Evolutionary conservation across 2,797 vertebrate genomes (phyloP), one percentile per base, ranked within the genome.

Genomic region (Euphonia xanthogaster): DNA sequence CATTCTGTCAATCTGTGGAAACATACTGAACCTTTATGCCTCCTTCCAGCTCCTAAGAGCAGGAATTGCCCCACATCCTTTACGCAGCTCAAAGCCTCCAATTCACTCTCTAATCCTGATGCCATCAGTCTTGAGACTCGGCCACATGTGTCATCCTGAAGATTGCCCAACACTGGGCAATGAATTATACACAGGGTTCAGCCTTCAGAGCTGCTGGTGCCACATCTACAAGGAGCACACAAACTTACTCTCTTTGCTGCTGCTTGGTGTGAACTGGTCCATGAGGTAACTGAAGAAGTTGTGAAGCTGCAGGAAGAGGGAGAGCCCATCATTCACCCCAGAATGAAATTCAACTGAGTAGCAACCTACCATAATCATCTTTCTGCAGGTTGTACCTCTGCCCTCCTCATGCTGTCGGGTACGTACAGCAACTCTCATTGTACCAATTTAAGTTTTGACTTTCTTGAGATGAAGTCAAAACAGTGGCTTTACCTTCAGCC

Each of bases 241-340:
- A 28, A 62, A 97, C 99, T 98, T 98, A 99, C 99, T 97, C 96
- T 99, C 98, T 50, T 96, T 97, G 70, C 94, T 98, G 97, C 97
- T 98, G 86, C 97, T 97, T 71, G 99, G 98, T 1, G 98, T 98
- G 97, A 99, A 99, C 95, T 99, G 98, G 60, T 99, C 98, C 98
- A 99, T 98, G 44, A 99, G 98, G 96, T 98, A 99, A 90, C 98
- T 98, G 96, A 99, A 99, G 94, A 99, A 99, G 74, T 98, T 98
- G 86, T 99, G 98, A 86, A 99, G 98, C 99, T 99, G 98, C 71
- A 74, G 92, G 66, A 93, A 94, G 76, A 97, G 11, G 71, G 27
- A 10, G 27, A 61, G 42, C 7, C 37, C 39, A 22, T 87, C 42
- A 40, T 51, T 63, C 19, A 70, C 10, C 25, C 24, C 13, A 1